Evolutionary conservation across 2,888 invertebrate genomes (phyloP).

Genomic region (Heliconius hortense): DNA sequence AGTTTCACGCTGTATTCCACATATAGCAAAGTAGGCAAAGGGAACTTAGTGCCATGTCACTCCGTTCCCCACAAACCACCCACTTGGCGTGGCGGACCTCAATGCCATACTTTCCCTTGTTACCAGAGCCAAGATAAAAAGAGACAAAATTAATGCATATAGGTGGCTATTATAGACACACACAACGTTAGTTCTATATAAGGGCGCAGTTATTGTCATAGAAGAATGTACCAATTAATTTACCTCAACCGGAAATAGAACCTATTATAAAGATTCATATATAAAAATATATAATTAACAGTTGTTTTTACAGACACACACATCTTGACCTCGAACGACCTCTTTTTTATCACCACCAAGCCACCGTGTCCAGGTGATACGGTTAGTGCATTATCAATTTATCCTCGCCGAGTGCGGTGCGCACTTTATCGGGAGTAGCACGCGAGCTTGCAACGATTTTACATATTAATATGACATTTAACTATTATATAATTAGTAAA

Average conservation of each 20-base stretch:
- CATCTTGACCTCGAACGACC: slow-evolving; percentile 36
- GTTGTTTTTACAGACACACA: slow-evolving; percentile 7
- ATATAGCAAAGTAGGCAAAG: background rate
- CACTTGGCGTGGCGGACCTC: no score
- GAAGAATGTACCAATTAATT: background rate
- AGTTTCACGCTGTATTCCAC: background rate
- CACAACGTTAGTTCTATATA: background rate
- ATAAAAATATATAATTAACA: background rate
- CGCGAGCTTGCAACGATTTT: slow-evolving; percentile 36
- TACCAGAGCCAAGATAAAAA: no score
- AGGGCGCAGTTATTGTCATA: background rate
- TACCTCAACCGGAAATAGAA: slow-evolving; percentile 8
- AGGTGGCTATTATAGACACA: no score
- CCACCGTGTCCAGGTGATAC: slow-evolving; percentile 37
- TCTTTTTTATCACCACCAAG: slow-evolving; percentile 37
- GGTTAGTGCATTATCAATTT: slow-evolving; percentile 36
- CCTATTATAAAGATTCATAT: background rate
- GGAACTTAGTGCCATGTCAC: background rate
- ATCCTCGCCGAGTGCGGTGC: slow-evolving; percentile 7
- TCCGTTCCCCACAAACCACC: background rate
- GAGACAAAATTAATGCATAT: no score
- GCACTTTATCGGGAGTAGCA: slow-evolving; percentile 28
- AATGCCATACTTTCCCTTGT: no score
- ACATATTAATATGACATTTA: slow-evolving; percentile 39
- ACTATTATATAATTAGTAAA: background rate